Percentiles rank a stretch among this genome's conserved stretches.
These are phyloP conservation scores for Pseudococcus viburni DNA, from an alignment of 2,888 invertebrate genomes.

Conservation along the genomic window DNA sequence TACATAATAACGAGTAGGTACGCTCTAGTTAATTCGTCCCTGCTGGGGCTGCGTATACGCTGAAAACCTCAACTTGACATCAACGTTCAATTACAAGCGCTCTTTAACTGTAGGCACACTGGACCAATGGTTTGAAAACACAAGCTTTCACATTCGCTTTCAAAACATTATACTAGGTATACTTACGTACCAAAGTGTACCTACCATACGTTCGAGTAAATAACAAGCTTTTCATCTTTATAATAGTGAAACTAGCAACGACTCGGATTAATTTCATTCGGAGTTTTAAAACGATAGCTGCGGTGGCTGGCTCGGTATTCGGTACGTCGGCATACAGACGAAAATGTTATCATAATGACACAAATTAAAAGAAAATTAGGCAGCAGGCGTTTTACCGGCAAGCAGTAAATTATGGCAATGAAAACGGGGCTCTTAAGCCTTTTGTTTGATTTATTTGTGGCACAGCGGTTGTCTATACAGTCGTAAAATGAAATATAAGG, in stretches of 20 bases:
- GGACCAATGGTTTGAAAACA: background rate
- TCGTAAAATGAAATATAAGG: constrained; percentile 50
- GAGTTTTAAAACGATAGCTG: background rate
- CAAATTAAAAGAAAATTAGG: constrained; percentile 32
- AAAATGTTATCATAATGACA: constrained; percentile 48
- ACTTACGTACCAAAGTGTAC: no score
- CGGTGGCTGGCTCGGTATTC: background rate
- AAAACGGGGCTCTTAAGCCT: constrained; percentile 48
- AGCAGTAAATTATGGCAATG: constrained; percentile 54
- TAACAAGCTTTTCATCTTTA: constrained; percentile 26
- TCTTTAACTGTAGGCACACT: background rate
- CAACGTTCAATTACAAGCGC: constrained; percentile 15
- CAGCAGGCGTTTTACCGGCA: constrained; percentile 21
- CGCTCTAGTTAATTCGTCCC: no score
- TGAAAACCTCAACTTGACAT: constrained; percentile 17
- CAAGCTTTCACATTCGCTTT: background rate
- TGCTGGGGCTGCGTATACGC: background rate
- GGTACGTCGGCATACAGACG: background rate
- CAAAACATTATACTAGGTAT: no score
- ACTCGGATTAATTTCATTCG: constrained; percentile 3
- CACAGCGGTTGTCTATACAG: constrained; percentile 59
- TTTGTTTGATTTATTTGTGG: constrained; percentile 56
- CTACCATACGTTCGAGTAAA: background rate
- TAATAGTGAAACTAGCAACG: background rate
- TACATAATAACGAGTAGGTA: no score